Base-by-base conservation (phyloP, 2,888 invertebrate genomes). In the Pteria penguin region DNA sequence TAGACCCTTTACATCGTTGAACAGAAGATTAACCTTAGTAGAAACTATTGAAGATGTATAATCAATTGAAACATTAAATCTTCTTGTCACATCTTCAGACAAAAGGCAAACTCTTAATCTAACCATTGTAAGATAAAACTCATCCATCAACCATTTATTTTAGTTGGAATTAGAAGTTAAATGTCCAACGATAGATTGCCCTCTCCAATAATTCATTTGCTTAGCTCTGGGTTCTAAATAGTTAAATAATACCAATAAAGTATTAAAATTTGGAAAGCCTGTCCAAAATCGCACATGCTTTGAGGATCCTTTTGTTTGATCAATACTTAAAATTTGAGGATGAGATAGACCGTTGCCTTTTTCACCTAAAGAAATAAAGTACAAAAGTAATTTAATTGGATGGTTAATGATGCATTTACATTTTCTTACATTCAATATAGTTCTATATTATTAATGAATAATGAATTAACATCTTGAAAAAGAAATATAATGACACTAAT, bases 121-220 rank as follows among this genome's bases (percentile, higher is more conserved):
- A 2, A 70, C 63, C 70, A 75, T 70, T 55, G 70, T 70, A 55
- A 75, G 24, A 36, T 70, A 75, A 55, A 75, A 70, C 36, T 75
- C 75, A 27, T 75, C 63, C 1, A 36, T 8, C 31, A 75, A 45
- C 0, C 27, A 33, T 29, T 58, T 18, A 18, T 70, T 75, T 31
- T 65, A 55, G 14, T 63, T 45, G 18, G 27, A 18, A 14, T 18
- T 72, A 5, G 26, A n/a, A n/a, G n/a, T n/a, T n/a, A n/a, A n/a
- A n/a, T n/a, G n/a, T n/a, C n/a, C n/a, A n/a, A n/a, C n/a, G n/a
- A n/a, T 22, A 5, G 32, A 22, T 4, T 36, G 27, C 36, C 66
- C 66, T 33, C 36, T 31, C 72, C 72, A 72, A 33, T 72, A 60
- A 11, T 54, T 29, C 72, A 72, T 32, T 2, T 54, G 27, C 33